Evolutionary conservation across 1,140 invertebrate species (phyloP), one percentile per base, ranked within the genome.

Genomic region (Drosophila cardini): DNA sequence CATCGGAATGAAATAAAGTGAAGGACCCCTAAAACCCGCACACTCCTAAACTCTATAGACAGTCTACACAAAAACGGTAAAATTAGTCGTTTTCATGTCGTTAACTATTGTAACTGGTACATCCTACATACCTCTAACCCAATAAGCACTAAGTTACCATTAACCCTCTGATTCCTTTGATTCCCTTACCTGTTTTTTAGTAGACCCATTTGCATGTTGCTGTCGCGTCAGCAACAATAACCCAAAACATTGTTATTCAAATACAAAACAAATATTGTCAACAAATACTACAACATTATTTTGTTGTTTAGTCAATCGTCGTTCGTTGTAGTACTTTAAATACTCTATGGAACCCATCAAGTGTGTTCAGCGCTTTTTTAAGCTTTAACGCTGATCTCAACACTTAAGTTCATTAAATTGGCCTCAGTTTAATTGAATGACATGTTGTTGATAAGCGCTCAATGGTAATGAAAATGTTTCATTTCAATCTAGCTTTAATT

Each of bases 71-170:
- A 58, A 72, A 83, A 87, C 87, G 83, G 62, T 67, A 67, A 89
- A 87, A 87, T 87, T 87, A 87, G 72, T 72, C 75, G 69, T 71
- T 77, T 87, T 89, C 83, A 86, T 87, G 83, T 87, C 83, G 83
- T 86, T 87, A 86, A 86, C 79, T 68, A 86, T 86, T 87, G 83
- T 89, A 86, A 86, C 83, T 86, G 83, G 83, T 77, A 87, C 84
- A 87, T 86, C 48, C 73, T 72, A 13, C 58, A 48, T 60, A n/a
- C 48, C 48, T 36, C 30, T 9, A 15, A 13, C 36, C 10, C 42
- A 7, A n/a, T 40, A 21, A 21, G 21, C 4, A 26, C 21, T 26
- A 26, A 26, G 21, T 26, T 26, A 26, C 21, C 4, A 26, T 26
- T 26, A 26, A 26, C 21, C 21, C 21, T 5, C 21, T 26, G 21